Conservation (phyloP, 2,113 vertebrate species). For the Oncorhynchus masou region DNA sequence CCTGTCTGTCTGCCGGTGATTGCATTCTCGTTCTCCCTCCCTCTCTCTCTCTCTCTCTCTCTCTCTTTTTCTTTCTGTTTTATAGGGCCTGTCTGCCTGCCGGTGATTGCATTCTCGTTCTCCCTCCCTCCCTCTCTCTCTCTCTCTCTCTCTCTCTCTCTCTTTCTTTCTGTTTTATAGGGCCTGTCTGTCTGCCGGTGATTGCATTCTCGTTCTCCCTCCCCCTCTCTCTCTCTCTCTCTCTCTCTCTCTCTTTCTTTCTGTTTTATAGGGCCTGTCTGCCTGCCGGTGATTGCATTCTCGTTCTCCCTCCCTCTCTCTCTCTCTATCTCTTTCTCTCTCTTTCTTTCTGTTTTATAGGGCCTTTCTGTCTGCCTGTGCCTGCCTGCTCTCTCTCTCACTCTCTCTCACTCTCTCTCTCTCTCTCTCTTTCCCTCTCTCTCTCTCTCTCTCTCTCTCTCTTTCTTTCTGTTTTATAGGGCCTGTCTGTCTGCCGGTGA, state of each 20-base stretch:
- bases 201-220: constrained; percentile 5
- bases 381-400: too few relatives aligned
- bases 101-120: too few relatives aligned
- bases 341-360: constrained; percentile 1
- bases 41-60: constrained; percentile 34
- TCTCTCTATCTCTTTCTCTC: too few relatives aligned
- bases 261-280: too few relatives aligned
- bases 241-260: constrained; percentile 45
- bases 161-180: constrained; percentile 30
- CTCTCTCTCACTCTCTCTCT: background rate
- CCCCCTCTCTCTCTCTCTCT: constrained; percentile 31
- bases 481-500: constrained; percentile 38
- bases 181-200: constrained; percentile 35
- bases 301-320: constrained; percentile 49
- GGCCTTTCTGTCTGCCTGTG: background rate
- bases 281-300: too few relatives aligned
- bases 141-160: too few relatives aligned
- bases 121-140: too few relatives aligned
- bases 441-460: background rate
- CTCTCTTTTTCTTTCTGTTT: background rate
- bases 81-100: too few relatives aligned
- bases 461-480: constrained; percentile 32
- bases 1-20: too few relatives aligned
- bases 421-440: too few relatives aligned
- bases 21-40: background rate